Evolutionary conservation across 2,113 vertebrate species (phyloP).

Genomic region (Pterocles orientalis): DNA sequence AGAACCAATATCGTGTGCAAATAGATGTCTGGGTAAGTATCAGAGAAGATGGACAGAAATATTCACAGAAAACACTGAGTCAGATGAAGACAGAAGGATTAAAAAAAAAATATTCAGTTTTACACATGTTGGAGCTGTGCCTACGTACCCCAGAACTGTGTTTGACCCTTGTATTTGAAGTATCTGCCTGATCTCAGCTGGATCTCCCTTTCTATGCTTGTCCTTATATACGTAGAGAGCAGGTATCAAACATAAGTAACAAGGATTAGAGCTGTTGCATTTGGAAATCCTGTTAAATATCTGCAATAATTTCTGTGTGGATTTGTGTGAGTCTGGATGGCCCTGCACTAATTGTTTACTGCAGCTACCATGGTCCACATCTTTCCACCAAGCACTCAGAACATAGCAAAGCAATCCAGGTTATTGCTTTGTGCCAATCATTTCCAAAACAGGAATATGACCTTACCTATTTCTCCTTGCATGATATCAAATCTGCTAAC

Average conservation of each 20-base stretch:
- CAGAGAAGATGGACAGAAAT: neutral
- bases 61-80: neutral
- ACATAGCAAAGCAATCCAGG: neutral
- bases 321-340: neutral
- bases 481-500: conserved; percentile 78
- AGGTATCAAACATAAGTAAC: neutral
- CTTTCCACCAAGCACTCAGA: neutral
- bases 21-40: neutral
- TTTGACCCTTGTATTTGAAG: neutral
- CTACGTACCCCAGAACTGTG: neutral
- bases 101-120: neutral
- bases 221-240: neutral
- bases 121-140: neutral
- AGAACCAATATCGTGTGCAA: neutral
- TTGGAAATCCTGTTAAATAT: neutral
- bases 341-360: neutral
- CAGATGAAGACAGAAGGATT: neutral
- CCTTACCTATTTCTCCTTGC: conserved; percentile 76
- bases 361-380: neutral
- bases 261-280: neutral
- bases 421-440: neutral
- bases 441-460: neutral
- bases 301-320: neutral
- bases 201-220: neutral
- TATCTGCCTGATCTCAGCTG: neutral